Evolutionary conservation across 92 coral and sea anemone species (phyloP).

Genomic region (Pocillopora meandrina): DNA sequence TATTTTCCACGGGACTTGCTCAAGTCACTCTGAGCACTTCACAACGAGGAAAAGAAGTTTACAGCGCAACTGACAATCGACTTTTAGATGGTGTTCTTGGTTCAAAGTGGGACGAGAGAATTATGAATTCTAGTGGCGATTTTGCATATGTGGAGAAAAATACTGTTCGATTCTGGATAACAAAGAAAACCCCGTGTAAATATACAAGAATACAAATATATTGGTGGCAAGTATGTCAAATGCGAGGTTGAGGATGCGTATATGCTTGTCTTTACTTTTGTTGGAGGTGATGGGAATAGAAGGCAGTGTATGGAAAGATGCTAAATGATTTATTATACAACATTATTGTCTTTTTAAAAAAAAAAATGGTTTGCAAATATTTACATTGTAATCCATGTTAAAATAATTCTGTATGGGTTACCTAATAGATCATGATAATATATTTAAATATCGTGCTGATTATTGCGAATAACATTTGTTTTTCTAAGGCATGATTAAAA

Average conservation of each 20-base stretch:
- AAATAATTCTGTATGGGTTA: no score
- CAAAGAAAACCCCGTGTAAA: constrained; percentile 33
- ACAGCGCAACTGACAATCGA: constrained; percentile 17
- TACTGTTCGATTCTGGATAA: constrained; percentile 53
- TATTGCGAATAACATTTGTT: no score
- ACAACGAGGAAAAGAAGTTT: constrained; percentile 39
- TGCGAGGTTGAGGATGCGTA: constrained; percentile 47
- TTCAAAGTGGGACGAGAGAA: constrained; percentile 53
- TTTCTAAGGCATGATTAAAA: no score
- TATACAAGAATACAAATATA: constrained; percentile 45
- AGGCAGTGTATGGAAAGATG: constrained; percentile 19
- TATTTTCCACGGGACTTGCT: constrained; percentile 37
- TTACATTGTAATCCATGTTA: no score
- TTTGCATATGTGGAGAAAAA: constrained; percentile 43
- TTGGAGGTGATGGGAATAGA: constrained; percentile 52
- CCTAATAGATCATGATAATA: no score
- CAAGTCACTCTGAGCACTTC: neutral
- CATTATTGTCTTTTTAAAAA: no score
- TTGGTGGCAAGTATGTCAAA: constrained; percentile 51
- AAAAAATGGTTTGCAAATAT: no score
- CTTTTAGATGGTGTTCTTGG: constrained; percentile 41
- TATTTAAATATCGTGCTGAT: no score
- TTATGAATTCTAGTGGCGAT: constrained; percentile 54
- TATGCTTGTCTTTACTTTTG: constrained; percentile 47
- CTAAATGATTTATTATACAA: neutral